A percentile compares a stretch with the other conserved stretches of the same genome.
Conservation (phyloP, 2,113 vertebrate genomes). For the Coracopsis vasa region DNA sequence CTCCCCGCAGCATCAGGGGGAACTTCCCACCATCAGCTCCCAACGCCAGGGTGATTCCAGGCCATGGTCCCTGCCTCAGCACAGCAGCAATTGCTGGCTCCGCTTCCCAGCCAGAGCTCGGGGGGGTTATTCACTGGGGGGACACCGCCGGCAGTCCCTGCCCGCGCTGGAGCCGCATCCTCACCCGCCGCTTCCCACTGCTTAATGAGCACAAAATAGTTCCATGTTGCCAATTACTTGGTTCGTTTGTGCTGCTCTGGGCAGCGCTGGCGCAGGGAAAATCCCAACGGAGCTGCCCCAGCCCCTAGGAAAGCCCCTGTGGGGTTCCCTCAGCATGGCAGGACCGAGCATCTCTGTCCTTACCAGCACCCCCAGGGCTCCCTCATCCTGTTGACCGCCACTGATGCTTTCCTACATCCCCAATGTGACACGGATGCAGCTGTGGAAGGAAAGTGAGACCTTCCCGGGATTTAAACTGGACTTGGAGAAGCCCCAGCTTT, state of each 20-base stretch:
- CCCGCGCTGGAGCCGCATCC: neutral
- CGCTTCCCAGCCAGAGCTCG: accelerated
- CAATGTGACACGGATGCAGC: accelerated
- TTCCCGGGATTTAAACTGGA: neutral
- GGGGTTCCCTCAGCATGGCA: neutral
- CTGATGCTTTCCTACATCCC: accelerated
- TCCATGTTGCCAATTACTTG: constrained; percentile 70
- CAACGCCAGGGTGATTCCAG: neutral
- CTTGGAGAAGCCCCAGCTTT: neutral
- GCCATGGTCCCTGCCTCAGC: neutral
- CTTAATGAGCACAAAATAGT: constrained; percentile 68
- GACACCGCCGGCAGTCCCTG: neutral
- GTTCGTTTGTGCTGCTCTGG: constrained; percentile 56
- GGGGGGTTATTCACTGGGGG: neutral
- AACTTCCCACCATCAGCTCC: neutral
- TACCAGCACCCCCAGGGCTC: accelerated
- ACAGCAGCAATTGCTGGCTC: neutral
- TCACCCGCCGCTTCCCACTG: neutral
- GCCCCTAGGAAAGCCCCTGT: neutral
- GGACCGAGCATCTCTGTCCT: neutral
- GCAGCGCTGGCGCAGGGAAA: neutral
- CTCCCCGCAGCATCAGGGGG: accelerated
- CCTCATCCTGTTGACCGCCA: accelerated
- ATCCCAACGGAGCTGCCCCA: neutral
- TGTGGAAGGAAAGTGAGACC: neutral